phyloP scores from a whole-genome alignment of 2,113 vertebrate genomes.

The Lutjanus erythropterus region DNA sequence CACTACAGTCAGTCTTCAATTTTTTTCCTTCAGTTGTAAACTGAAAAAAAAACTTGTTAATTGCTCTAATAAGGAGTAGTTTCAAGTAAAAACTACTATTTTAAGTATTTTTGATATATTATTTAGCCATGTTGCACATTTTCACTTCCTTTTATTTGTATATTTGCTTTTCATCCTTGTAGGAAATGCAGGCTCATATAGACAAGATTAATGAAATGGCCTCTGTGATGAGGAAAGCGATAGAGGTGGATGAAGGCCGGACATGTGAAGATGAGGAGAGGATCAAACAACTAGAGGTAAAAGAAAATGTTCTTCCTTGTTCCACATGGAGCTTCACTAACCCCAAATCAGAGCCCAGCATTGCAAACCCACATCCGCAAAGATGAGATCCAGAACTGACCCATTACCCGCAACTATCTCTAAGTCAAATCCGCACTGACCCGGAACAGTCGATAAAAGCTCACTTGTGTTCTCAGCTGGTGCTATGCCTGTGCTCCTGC shows the following conservation, averaged over 20 bases:
- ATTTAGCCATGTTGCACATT: background rate
- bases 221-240: constrained; percentile 96
- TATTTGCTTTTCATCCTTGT: background rate
- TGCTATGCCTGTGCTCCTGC: no score
- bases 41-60: background rate
- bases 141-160: background rate
- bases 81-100: no score
- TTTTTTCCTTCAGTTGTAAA: background rate
- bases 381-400: no score
- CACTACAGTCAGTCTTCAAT: constrained; percentile 86
- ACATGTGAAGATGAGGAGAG: constrained; percentile 93
- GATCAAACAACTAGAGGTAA: constrained; percentile 94
- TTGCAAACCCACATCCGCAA: background rate
- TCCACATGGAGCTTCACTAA: background rate
- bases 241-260: constrained; percentile 94
- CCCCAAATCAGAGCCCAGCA: no score
- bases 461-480: no score
- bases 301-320: background rate
- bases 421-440: no score
- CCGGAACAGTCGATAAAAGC: no score
- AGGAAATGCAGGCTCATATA: constrained; percentile 96
- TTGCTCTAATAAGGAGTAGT: background rate
- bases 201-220: constrained; percentile 99
- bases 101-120: background rate
- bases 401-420: no score